Conservation (phyloP, 2,797 vertebrate species). For the Amphiprion clarkii region DNA sequence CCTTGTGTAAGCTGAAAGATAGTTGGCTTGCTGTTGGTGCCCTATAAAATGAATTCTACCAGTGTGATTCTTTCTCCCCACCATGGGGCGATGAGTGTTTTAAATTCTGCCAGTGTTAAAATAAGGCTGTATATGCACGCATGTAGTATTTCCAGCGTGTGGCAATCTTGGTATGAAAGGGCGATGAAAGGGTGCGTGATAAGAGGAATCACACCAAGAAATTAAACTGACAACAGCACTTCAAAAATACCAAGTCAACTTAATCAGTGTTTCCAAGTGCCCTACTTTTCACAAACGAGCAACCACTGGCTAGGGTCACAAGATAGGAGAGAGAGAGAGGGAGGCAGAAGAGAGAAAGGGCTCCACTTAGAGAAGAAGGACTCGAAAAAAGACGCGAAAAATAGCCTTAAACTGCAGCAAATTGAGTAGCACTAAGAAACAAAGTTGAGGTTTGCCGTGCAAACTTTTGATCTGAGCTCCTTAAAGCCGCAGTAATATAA, state of each 20-base stretch:
- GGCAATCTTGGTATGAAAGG: conserved; percentile 29
- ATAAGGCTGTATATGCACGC: background rate
- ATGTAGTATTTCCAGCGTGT: conserved; percentile 25
- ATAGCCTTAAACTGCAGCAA: conserved; percentile 32
- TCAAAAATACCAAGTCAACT: conserved; percentile 82
- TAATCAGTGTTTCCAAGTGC: conserved; percentile 85
- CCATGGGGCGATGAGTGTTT: background rate
- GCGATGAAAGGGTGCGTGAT: conserved; percentile 64
- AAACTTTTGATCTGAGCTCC: conserved; percentile 41
- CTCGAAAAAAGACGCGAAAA: conserved; percentile 36
- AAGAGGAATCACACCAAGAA: conserved; percentile 59
- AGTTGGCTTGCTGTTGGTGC: background rate
- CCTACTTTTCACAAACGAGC: conserved; percentile 81
- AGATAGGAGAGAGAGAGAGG: conserved; percentile 62
- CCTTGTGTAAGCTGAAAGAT: conserved; percentile 16
- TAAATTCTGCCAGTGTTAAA: background rate
- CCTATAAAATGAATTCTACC: conserved; percentile 4
- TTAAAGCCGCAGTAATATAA: conserved; percentile 38
- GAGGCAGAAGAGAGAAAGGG: conserved; percentile 4
- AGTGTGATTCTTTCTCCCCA: conserved; percentile 30
- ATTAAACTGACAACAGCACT: conserved; percentile 70
- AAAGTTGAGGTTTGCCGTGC: conserved; percentile 35
- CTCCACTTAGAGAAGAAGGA: conserved; percentile 21
- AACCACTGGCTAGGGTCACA: conserved; percentile 75
- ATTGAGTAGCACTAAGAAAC: conserved; percentile 37